phyloP scores from a whole-genome alignment of 1,140 invertebrate genomes.

The Coboldia fuscipes region DNA sequence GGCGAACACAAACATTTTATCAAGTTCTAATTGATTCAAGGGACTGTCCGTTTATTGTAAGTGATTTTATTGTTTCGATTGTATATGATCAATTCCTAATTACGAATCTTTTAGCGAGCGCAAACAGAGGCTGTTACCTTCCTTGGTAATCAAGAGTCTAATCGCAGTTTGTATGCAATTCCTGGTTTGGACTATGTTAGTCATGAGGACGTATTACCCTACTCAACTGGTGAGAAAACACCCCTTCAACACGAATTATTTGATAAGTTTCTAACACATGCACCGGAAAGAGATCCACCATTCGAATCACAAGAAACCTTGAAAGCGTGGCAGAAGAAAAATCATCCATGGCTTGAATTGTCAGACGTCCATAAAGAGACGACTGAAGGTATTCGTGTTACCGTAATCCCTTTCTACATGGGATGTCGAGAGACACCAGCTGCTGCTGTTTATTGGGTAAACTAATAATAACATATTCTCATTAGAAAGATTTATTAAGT shows the following conservation, averaged over 20 bases:
- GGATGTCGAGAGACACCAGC: conserved; percentile 66
- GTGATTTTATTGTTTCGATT: too few species aligned
- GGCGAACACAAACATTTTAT: conserved; percentile 83
- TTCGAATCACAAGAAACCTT: conserved; percentile 79
- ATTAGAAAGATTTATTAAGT: neutral
- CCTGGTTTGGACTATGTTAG: conserved; percentile 92
- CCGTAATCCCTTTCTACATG: conserved; percentile 88
- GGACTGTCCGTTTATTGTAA: conserved; percentile 89
- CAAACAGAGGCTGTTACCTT: conserved; percentile 97
- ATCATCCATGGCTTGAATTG: conserved; percentile 89
- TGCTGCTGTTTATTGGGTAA: conserved; percentile 80
- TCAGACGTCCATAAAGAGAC: conserved; percentile 97
- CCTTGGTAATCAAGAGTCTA: conserved; percentile 85
- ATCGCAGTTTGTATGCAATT: conserved; percentile 79
- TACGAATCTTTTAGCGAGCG: conserved; percentile 41
- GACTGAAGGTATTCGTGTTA: conserved; percentile 84
- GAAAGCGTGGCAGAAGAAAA: conserved; percentile 89
- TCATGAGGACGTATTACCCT: conserved; percentile 85
- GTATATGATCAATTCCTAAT: neutral
- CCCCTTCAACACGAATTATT: conserved; percentile 88
- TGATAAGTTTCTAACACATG: conserved; percentile 79
- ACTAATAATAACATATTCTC: too few species aligned
- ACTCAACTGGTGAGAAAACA: conserved; percentile 55
- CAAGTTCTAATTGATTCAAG: conserved; percentile 90
- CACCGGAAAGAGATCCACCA: conserved; percentile 54